Conservation (phyloP, 2,797 vertebrate genomes). For the Manis pentadactyla region DNA sequence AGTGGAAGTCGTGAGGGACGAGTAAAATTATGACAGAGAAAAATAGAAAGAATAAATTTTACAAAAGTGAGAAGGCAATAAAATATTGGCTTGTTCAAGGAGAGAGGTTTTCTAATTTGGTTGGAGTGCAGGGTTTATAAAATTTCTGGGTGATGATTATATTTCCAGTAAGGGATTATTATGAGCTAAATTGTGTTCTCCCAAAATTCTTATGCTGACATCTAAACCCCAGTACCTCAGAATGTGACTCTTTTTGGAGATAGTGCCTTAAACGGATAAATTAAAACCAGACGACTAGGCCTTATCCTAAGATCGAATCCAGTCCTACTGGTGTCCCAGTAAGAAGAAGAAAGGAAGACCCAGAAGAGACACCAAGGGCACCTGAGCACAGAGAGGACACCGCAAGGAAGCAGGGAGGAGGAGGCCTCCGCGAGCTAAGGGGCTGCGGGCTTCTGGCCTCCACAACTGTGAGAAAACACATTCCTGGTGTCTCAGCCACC, state of each 20-base stretch:
- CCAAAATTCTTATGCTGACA: neutral
- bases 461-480: neutral
- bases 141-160: neutral
- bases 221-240: neutral
- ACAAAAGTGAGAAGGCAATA: neutral
- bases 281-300: neutral
- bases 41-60: neutral
- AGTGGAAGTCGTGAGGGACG: neutral
- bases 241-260: neutral
- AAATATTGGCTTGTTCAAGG: neutral
- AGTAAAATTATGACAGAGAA: neutral
- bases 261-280: neutral
- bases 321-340: neutral
- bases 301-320: neutral
- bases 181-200: neutral
- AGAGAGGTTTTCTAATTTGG: neutral
- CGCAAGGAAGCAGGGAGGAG: neutral
- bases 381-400: no score
- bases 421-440: rapidly evolving
- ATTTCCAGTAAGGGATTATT: neutral
- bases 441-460: neutral
- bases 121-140: neutral
- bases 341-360: neutral
- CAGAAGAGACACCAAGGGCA: neutral
- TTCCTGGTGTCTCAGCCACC: neutral